These are phyloP conservation scores for Camptogramma bilineatum DNA, from an alignment of 2,888 invertebrate species.

Conservation along the genomic window DNA sequence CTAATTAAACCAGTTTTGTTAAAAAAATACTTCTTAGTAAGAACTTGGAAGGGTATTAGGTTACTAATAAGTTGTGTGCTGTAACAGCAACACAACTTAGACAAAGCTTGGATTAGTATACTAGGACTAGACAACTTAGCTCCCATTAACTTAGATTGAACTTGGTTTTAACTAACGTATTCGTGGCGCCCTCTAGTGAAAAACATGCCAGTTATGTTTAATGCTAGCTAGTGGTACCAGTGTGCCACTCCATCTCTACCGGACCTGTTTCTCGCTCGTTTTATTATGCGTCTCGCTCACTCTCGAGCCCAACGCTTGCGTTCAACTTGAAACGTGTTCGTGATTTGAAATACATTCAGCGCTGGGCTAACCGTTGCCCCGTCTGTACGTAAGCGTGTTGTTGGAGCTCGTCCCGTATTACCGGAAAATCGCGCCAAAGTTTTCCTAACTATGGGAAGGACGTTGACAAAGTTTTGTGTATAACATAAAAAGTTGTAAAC, in stretches of 20 bases:
- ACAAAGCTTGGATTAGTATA: not conserved
- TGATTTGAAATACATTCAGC: constrained; percentile 68
- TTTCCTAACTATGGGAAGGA: constrained; percentile 64
- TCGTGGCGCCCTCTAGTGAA: constrained; percentile 60
- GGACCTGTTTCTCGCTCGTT: constrained; percentile 36
- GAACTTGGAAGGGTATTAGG: too few species aligned
- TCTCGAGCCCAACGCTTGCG: constrained; percentile 40
- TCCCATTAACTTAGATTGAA: constrained; percentile 15
- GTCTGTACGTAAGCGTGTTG: constrained; percentile 63
- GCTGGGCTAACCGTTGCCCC: constrained; percentile 70
- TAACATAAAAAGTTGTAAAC: constrained; percentile 51
- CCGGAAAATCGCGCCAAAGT: constrained; percentile 71
- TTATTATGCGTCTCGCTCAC: constrained; percentile 56
- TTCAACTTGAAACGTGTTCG: constrained; percentile 50
- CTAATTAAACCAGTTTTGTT: too few species aligned
- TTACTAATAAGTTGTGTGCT: too few species aligned
- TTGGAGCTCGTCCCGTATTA: constrained; percentile 44
- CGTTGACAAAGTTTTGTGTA: constrained; percentile 60
- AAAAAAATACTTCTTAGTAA: too few species aligned
- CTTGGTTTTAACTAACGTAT: constrained; percentile 9
- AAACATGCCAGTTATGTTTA: constrained; percentile 56
- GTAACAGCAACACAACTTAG: too few species aligned
- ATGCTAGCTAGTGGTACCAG: constrained; percentile 34
- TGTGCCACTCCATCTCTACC: constrained; percentile 37
- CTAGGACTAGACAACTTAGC: not conserved